Evolutionary conservation across 2,797 vertebrate genomes (phyloP).

Genomic region (Nasua narica): DNA sequence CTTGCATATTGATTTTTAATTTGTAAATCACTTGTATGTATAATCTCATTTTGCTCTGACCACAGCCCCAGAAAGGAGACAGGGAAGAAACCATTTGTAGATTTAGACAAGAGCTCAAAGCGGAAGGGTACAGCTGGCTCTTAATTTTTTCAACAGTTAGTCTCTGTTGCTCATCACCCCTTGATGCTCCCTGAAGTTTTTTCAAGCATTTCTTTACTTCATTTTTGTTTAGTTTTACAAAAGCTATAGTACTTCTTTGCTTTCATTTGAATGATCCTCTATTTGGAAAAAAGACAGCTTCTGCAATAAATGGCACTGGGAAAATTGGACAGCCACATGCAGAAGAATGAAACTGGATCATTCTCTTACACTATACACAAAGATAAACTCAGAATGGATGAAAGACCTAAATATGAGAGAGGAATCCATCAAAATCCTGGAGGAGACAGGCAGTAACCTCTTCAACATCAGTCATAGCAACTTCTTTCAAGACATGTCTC

Average conservation of each 20-base stretch:
- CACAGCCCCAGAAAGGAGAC: background rate
- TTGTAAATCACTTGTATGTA: background rate
- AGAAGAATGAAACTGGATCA: too few species aligned
- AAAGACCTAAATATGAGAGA: too few species aligned
- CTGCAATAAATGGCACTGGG: too few species aligned
- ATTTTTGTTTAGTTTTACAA: conserved; percentile 42
- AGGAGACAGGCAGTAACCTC: too few species aligned
- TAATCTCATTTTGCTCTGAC: background rate
- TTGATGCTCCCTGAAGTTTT: background rate
- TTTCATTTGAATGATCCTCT: background rate
- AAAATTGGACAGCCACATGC: too few species aligned
- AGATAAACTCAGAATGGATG: too few species aligned
- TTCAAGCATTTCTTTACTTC: background rate
- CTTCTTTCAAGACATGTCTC: too few species aligned
- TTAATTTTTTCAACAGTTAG: background rate
- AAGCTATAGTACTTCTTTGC: background rate
- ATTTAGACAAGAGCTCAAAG: background rate
- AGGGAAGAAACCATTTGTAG: background rate
- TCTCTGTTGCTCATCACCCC: background rate
- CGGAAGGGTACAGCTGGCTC: background rate
- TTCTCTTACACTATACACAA: too few species aligned
- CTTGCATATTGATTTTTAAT: background rate
- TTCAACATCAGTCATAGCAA: too few species aligned
- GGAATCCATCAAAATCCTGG: too few species aligned
- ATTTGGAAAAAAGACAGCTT: too few species aligned